phyloP scores from a whole-genome alignment of 1,140 invertebrate genomes.

The Carposina sasakii region DNA sequence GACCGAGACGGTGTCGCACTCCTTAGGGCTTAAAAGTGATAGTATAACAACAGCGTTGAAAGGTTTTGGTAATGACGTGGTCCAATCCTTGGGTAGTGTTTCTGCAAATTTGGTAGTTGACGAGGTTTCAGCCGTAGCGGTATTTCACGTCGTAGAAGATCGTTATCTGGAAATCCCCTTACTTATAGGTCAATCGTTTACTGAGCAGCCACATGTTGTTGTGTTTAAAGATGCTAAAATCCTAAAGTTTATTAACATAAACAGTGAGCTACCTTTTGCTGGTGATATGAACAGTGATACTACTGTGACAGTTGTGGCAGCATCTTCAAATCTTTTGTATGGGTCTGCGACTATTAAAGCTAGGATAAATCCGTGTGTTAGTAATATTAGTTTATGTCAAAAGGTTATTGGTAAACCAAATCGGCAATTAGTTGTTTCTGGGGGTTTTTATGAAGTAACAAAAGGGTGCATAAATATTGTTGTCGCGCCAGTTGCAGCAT shows the following conservation, averaged over 20 bases:
- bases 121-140: neutral
- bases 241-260: slow-evolving; percentile 4
- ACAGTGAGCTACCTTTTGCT: neutral
- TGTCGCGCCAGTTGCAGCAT: neutral
- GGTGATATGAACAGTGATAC: neutral
- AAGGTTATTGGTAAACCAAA: slow-evolving; percentile 1
- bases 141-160: slow-evolving; percentile 5
- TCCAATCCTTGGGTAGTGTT: slow-evolving; percentile 2
- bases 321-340: neutral
- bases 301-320: neutral
- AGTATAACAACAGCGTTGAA: neutral
- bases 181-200: slow-evolving; percentile 4
- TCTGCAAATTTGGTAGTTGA: neutral
- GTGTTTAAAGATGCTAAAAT: slow-evolving; percentile 1
- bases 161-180: slow-evolving; percentile 1
- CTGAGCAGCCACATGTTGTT: slow-evolving; percentile 11
- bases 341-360: neutral
- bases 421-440: neutral
- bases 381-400: neutral
- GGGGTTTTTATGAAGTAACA: slow-evolving; percentile 2
- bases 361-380: neutral
- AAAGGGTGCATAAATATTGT: neutral
- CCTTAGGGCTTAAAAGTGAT: neutral
- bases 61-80: slow-evolving; percentile 7
- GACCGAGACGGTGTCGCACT: neutral